phyloP scores from a whole-genome alignment of 2,797 vertebrate species.

The Macroramphosus scolopax region DNA sequence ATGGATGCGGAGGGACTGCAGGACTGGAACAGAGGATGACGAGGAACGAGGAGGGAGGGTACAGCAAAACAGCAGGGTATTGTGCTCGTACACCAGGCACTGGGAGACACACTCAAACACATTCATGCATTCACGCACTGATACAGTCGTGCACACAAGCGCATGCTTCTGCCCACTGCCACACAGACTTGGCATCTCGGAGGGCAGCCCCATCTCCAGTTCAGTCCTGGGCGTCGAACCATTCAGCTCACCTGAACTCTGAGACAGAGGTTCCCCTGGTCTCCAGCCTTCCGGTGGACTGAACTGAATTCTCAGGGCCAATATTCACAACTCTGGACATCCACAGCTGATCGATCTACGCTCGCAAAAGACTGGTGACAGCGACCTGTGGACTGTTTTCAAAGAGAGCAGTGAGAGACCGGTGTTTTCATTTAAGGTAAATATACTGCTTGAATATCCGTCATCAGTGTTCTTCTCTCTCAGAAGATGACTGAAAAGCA shows the following conservation, averaged over 20 bases:
- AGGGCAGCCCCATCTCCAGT: slow-evolving; percentile 72
- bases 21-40: slow-evolving; percentile 66
- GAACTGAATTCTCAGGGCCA: slow-evolving; percentile 40
- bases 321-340: slow-evolving; percentile 22
- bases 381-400: slow-evolving; percentile 23
- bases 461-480: neutral
- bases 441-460: slow-evolving; percentile 9
- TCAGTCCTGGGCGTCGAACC: slow-evolving; percentile 54
- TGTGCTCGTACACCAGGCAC: slow-evolving; percentile 84
- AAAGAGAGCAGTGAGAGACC: slow-evolving; percentile 12
- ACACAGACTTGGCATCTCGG: slow-evolving; percentile 74
- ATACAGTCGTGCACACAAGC: slow-evolving; percentile 70
- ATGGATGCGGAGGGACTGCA: slow-evolving; percentile 52
- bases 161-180: slow-evolving; percentile 78
- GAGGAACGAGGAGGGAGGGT: slow-evolving; percentile 66
- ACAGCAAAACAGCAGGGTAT: slow-evolving; percentile 76
- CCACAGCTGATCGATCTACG: too few species aligned
- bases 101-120: slow-evolving; percentile 82
- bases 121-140: slow-evolving; percentile 75
- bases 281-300: slow-evolving; percentile 29
- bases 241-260: slow-evolving; percentile 36
- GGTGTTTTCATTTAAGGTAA: slow-evolving; percentile 59
- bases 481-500: neutral
- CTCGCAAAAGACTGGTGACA: slow-evolving; percentile 14
- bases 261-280: slow-evolving; percentile 25